Evolutionary conservation across 2,113 vertebrate genomes (phyloP).

Genomic region (Bothrops jararaca): DNA sequence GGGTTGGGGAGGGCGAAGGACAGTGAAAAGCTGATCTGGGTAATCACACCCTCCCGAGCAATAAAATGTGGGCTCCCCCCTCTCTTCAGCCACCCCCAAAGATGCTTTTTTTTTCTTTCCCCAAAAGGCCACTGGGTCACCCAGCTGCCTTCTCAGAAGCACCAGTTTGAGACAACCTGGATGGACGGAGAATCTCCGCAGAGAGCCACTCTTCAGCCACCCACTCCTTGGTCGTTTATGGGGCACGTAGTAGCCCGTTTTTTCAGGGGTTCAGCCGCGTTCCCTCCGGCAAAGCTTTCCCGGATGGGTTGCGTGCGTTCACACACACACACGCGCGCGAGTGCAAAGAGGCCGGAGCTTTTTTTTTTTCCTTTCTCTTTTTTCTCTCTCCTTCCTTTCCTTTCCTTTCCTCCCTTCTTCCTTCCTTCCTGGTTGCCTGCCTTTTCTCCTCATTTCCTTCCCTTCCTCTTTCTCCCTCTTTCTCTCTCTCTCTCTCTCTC

Average conservation of each 20-base stretch:
- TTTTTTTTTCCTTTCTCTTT: no score
- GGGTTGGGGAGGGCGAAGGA: not conserved
- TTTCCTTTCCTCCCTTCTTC: no score
- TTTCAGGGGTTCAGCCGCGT: not conserved
- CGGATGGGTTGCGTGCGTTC: no score
- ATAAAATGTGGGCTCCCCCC: not conserved
- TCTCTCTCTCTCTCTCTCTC: no score
- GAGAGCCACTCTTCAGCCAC: not conserved
- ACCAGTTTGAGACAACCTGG: not conserved
- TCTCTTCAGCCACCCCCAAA: not conserved
- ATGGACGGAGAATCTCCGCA: fast-evolving
- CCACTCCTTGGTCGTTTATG: not conserved
- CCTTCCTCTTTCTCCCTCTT: no score
- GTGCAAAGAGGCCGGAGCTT: not conserved
- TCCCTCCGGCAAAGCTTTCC: not conserved
- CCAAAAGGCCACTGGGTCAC: no score
- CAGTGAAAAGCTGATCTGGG: not conserved
- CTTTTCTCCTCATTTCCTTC: no score
- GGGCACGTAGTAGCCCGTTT: not conserved
- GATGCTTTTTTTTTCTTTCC: no score
- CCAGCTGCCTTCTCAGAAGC: not conserved
- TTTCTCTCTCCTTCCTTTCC: fast-evolving
- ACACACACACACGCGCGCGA: no score
- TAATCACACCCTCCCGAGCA: not conserved
- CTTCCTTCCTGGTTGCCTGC: fast-evolving